Evolutionary conservation across 2,113 vertebrate genomes (phyloP).

Genomic region (Paramisgurnus dabryanus): DNA sequence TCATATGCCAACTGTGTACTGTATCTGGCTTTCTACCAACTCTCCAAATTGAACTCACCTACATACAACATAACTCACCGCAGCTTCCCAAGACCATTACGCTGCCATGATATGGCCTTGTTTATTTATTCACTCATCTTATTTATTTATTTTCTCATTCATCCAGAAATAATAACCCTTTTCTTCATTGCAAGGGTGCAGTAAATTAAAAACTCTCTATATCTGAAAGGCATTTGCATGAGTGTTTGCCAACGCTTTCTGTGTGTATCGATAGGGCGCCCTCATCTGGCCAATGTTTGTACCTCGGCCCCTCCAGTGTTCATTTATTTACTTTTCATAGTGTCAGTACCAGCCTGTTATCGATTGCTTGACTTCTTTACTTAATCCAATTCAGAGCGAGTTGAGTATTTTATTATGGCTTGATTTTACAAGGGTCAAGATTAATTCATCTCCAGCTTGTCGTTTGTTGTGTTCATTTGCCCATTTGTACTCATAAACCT

Average conservation of each 20-base stretch:
- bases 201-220: slow-evolving; percentile 63
- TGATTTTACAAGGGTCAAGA: slow-evolving; percentile 68
- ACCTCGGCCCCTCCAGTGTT: neutral
- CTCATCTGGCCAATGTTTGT: slow-evolving; percentile 36
- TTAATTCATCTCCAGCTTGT: slow-evolving; percentile 67
- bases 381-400: slow-evolving; percentile 63
- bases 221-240: neutral
- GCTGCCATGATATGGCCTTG: slow-evolving; percentile 57
- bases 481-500: slow-evolving; percentile 6
- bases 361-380: slow-evolving; percentile 59
- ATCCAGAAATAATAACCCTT: slow-evolving; percentile 65
- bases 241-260: neutral
- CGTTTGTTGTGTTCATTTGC: slow-evolving; percentile 15
- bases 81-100: slow-evolving; percentile 61
- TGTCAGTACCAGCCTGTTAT: slow-evolving; percentile 57
- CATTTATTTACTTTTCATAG: slow-evolving; percentile 66
- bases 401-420: slow-evolving; percentile 66
- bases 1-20: slow-evolving; percentile 57
- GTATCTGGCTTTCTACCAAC: slow-evolving; percentile 58
- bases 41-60: slow-evolving; percentile 49
- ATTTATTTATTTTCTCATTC: slow-evolving; percentile 69
- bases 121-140: slow-evolving; percentile 63
- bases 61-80: slow-evolving; percentile 65
- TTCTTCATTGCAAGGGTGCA: slow-evolving; percentile 39
- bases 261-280: slow-evolving; percentile 27